Percentiles rank a stretch among this genome's conserved stretches.
Conservation (phyloP, 2,888 invertebrate genomes). For the Sinhomidia bicolor region DNA sequence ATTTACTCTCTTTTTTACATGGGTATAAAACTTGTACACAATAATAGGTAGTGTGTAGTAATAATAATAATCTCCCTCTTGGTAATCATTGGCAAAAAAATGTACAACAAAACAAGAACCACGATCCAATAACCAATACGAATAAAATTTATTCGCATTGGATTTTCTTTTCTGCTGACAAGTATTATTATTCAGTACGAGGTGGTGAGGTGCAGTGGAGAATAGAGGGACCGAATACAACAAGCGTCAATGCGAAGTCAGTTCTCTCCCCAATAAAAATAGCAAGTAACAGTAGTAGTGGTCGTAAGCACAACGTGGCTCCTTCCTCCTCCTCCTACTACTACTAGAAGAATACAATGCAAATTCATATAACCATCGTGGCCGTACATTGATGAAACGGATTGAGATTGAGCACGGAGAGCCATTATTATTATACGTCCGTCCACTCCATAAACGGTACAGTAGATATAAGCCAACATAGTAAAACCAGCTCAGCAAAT, state of each 20-base stretch:
- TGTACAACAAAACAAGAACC: background rate
- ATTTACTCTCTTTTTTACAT: background rate
- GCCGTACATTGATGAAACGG: background rate
- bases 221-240: background rate
- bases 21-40: slow-evolving; percentile 1
- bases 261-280: background rate
- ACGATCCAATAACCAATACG: background rate
- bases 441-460: background rate
- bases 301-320: background rate
- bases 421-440: too few relatives aligned
- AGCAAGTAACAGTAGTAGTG: background rate
- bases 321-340: background rate
- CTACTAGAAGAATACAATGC: background rate
- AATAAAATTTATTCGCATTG: too few relatives aligned
- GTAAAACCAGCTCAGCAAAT: slow-evolving; percentile 2
- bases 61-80: background rate
- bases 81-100: background rate
- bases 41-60: too few relatives aligned
- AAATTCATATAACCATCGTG: background rate
- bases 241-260: background rate
- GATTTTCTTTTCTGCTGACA: too few relatives aligned
- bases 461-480: background rate
- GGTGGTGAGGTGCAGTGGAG: background rate
- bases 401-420: slow-evolving; percentile 34
- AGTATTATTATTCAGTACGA: too few relatives aligned